Evolutionary conservation across 2,797 vertebrate genomes (phyloP), one percentile per base, ranked within the genome.

Genomic region (Microctenopoma stevenorrisi): DNA sequence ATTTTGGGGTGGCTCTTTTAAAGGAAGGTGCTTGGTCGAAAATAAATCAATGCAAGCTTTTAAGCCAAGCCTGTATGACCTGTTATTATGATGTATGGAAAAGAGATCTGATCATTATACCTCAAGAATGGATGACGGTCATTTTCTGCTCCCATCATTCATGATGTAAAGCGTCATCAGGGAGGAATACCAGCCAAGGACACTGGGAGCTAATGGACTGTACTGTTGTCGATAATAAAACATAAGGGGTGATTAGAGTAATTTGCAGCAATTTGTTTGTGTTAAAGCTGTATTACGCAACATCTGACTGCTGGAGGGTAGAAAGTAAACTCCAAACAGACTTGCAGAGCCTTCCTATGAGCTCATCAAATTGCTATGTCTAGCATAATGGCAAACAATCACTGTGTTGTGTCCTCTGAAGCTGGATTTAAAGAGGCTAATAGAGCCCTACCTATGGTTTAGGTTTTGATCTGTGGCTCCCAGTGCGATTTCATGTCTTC

Each of bases 201-300:
- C 76, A 75, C 16, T 63, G 54, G 58, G 59, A 68, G 64, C 72
- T 83, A 86, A 88, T 84, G 77, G 79, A 58, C 74, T 66, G 53
- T 69, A 28, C 42, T 72, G 65, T 60, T 74, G 78, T 86, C 75
- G 51, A 66, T 80, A 76, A 62, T 72, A 56, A 78, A 74, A 85
- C 50, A 18, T 43, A 49, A 75, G 47, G 58, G 56, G 54, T 60
- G 43, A 78, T 33, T 64, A 16, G 49, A 64, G 69, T 57, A 50
- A 2, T 44, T 65, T 52, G 42, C 55, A 54, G 56, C 64, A 47
- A 84, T 83, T 78, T 73, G 68, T 85, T 84, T 64, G 56, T 55
- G 52, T 68, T 68, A 44, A 68, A 78, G 62, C 64, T 37, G 38
- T 57, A 55, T 77, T 71, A 59, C 56, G 74, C 57, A 25, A 14